Evolutionary conservation across 2,888 invertebrate genomes (phyloP).

Genomic region (Drosophila melanosoma): DNA sequence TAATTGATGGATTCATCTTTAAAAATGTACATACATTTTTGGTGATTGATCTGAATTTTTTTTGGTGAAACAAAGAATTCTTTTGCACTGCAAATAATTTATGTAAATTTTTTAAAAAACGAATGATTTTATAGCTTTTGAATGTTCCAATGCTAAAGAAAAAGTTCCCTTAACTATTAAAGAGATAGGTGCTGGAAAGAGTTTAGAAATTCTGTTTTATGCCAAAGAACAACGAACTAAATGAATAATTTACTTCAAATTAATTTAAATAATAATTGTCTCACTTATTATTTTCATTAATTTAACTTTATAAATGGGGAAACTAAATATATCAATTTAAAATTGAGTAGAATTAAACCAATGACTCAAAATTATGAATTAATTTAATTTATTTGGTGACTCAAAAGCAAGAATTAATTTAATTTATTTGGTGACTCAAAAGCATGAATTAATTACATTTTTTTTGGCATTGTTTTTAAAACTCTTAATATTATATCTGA

Average conservation of each 20-base stretch:
- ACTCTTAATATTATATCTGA: constrained; percentile 38
- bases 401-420: too few relatives aligned
- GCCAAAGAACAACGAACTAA: not conserved
- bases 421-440: not conserved
- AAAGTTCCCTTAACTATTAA: not conserved
- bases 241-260: not conserved
- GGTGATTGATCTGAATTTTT: constrained; percentile 2
- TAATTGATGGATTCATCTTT: constrained; percentile 15
- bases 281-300: not conserved
- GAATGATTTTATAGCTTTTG: not conserved
- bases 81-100: not conserved
- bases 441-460: constrained; percentile 19
- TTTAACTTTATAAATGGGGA: not conserved
- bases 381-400: constrained; percentile 14
- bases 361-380: not conserved
- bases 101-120: not conserved
- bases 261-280: too few relatives aligned
- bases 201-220: not conserved
- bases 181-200: not conserved
- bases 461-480: constrained; percentile 31
- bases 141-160: not conserved
- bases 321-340: not conserved
- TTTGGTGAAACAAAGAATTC: not conserved
- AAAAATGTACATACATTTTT: not conserved
- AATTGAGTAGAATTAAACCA: too few relatives aligned